These are phyloP conservation scores for Oryctes rhinoceros DNA, from an alignment of 1,140 invertebrate genomes.

Conservation along the genomic window DNA sequence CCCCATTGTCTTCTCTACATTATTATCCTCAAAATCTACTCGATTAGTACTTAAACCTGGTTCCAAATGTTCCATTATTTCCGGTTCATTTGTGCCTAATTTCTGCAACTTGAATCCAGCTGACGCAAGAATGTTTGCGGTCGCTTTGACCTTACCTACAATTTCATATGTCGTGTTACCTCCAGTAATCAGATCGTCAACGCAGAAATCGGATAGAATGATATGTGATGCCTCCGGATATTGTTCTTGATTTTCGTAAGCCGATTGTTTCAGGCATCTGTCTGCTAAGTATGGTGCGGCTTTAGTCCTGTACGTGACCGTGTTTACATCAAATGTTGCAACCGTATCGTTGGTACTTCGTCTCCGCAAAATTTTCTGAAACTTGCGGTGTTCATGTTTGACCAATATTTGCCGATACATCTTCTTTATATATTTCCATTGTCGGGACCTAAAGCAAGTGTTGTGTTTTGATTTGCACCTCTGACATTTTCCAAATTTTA, in stretches of 20 bases:
- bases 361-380: too few species aligned
- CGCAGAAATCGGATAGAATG: slow-evolving; percentile 53
- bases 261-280: slow-evolving; percentile 50
- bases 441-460: too few species aligned
- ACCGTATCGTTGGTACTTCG: too few species aligned
- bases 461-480: too few species aligned
- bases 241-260: slow-evolving; percentile 43
- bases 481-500: too few species aligned
- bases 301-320: too few species aligned
- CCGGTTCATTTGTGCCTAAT: background rate
- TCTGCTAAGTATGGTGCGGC: slow-evolving; percentile 54
- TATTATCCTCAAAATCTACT: background rate
- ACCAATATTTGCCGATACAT: too few species aligned
- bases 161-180: slow-evolving; percentile 50
- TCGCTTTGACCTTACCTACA: slow-evolving; percentile 50
- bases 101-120: slow-evolving; percentile 35
- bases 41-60: slow-evolving; percentile 44
- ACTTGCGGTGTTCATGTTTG: too few species aligned
- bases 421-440: too few species aligned
- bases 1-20: slow-evolving; percentile 18
- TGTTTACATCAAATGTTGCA: too few species aligned
- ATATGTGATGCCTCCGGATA: slow-evolving; percentile 47
- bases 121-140: background rate
- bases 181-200: slow-evolving; percentile 54
- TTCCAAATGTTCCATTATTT: slow-evolving; percentile 15